These are phyloP conservation scores for Linepithema humile DNA, from an alignment of 1,140 invertebrate genomes.

Conservation along the genomic window DNA sequence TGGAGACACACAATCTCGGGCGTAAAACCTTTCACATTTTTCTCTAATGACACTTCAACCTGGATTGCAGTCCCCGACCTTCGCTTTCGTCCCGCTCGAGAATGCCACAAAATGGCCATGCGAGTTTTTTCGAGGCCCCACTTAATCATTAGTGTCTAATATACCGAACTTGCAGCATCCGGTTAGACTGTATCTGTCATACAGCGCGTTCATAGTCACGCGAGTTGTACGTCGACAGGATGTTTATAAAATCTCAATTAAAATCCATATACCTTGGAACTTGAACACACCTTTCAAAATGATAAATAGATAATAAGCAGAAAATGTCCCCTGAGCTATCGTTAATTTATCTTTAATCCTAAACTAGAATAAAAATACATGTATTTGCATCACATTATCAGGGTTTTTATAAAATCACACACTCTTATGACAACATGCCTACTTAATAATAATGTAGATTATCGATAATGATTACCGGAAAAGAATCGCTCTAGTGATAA, in stretches of 20 bases:
- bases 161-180: not conserved
- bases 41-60: conserved; percentile 7
- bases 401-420: not conserved
- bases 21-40: conserved; percentile 49
- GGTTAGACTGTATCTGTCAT: not conserved
- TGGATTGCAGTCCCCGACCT: conserved; percentile 22
- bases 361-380: too few species aligned
- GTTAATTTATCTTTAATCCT: too few species aligned
- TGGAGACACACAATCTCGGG: not conserved
- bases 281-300: not conserved
- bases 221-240: not conserved
- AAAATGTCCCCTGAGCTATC: too few species aligned
- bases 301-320: too few species aligned
- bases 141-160: conserved; percentile 19
- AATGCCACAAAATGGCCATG: not conserved
- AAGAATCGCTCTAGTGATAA: not conserved
- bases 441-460: not conserved
- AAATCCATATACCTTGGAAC: not conserved
- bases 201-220: not conserved
- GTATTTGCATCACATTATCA: not conserved
- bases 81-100: conserved; percentile 10
- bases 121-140: not conserved
- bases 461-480: not conserved
- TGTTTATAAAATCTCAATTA: not conserved
- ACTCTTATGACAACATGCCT: not conserved